phyloP scores from a whole-genome alignment of 2,888 invertebrate species.

The Hydroisotoma schaefferi region DNA sequence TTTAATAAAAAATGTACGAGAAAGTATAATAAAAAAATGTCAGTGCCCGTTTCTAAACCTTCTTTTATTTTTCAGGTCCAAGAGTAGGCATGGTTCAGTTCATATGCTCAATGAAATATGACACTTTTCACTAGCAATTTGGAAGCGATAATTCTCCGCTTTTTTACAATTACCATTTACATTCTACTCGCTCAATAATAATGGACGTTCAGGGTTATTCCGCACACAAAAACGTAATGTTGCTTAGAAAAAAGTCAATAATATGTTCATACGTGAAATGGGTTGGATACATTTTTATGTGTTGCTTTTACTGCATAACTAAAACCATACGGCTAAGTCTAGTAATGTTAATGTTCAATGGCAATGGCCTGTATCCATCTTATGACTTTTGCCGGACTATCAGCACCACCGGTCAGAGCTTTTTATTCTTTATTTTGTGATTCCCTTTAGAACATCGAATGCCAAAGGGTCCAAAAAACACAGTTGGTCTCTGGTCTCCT shows the following conservation, averaged over 20 bases:
- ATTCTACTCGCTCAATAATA: constrained; percentile 16
- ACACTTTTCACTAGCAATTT: constrained; percentile 26
- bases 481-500: constrained; percentile 6
- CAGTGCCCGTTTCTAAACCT: too few species aligned
- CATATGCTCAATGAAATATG: constrained; percentile 16
- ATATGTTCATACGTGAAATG: neutral
- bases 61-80: neutral
- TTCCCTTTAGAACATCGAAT: neutral
- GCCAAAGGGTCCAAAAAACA: constrained; percentile 4
- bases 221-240: too few species aligned
- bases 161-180: constrained; percentile 22
- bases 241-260: constrained; percentile 4
- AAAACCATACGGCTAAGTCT: too few species aligned
- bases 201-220: too few species aligned
- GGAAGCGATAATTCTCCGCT: constrained; percentile 17
- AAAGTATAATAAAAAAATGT: neutral
- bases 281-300: constrained; percentile 5
- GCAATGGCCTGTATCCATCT: too few species aligned
- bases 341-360: too few species aligned
- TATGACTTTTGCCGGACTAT: neutral
- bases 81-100: neutral
- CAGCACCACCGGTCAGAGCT: neutral
- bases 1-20: constrained; percentile 13
- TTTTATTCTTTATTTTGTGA: neutral
- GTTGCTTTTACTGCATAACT: neutral